phyloP scores from a whole-genome alignment of 2,797 vertebrate species.

The Carduelis carduelis region DNA sequence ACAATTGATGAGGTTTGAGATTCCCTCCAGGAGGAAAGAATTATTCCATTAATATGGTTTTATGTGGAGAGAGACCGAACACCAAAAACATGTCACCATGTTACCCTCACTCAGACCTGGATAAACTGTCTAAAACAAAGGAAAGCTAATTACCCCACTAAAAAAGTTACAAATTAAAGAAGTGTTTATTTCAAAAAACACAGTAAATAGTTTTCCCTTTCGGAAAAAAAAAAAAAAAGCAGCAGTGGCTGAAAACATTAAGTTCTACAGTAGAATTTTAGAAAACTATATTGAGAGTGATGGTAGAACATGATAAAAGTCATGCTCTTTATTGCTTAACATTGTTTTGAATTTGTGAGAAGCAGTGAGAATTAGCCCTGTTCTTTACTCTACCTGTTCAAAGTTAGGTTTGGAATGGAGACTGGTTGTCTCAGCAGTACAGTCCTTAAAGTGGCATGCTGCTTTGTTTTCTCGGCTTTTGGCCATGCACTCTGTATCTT shows the following conservation, averaged over 20 bases:
- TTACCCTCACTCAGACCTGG: neutral
- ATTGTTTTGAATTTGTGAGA: neutral
- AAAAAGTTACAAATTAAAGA: neutral
- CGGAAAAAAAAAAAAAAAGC: neutral
- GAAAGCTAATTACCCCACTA: neutral
- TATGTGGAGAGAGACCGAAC: neutral
- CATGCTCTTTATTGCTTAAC: neutral
- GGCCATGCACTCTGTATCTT: neutral
- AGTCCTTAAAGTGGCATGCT: neutral
- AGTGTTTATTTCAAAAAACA: neutral
- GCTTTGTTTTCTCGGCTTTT: constrained; percentile 1
- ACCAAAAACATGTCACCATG: neutral
- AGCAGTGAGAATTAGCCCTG: neutral
- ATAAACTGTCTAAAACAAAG: neutral
- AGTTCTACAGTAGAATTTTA: neutral
- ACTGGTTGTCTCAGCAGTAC: neutral
- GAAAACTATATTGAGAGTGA: neutral
- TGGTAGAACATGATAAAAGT: neutral
- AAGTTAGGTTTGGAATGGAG: neutral
- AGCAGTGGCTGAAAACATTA: neutral
- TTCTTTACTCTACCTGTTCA: constrained; percentile 57
- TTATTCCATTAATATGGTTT: neutral
- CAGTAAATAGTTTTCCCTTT: neutral
- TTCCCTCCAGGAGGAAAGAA: neutral
- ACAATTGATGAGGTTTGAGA: neutral